phyloP scores from a whole-genome alignment of 2,113 vertebrate genomes.

The Eurypyga helias region DNA sequence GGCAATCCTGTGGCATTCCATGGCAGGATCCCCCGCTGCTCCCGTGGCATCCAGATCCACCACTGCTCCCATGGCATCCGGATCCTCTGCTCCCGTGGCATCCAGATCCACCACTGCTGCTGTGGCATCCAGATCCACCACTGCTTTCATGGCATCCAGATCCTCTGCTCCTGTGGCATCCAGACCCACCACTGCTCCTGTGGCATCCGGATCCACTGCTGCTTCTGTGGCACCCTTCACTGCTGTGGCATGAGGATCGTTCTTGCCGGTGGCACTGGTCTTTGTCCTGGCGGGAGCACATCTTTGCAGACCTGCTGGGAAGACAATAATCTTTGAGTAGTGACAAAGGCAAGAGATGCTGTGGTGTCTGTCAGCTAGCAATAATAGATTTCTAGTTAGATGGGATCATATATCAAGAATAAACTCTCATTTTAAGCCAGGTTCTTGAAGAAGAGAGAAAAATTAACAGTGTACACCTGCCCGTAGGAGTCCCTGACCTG shows the following conservation, averaged over 20 bases:
- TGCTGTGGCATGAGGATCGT: background rate
- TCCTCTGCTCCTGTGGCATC: background rate
- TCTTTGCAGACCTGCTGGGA: background rate
- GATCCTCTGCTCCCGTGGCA: background rate
- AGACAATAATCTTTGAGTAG: background rate
- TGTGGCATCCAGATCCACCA: background rate
- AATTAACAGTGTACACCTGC: accelerated
- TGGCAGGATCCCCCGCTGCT: background rate
- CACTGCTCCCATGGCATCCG: accelerated
- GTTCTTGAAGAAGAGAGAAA: background rate
- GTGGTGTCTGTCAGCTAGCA: background rate
- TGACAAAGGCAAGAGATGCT: background rate
- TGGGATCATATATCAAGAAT: background rate
- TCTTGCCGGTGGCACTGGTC: background rate
- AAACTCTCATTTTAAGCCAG: background rate
- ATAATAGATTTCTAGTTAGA: background rate
- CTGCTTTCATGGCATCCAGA: background rate
- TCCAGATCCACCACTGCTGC: background rate
- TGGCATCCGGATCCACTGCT: background rate
- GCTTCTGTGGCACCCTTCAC: background rate
- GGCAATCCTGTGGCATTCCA: background rate
- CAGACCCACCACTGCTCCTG: background rate
- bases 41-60: background rate
- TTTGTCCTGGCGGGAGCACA: conserved; percentile 49
- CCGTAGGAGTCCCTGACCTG: accelerated